Evolutionary conservation across 2,797 vertebrate genomes (phyloP).

Genomic region (Catharus ustulatus): DNA sequence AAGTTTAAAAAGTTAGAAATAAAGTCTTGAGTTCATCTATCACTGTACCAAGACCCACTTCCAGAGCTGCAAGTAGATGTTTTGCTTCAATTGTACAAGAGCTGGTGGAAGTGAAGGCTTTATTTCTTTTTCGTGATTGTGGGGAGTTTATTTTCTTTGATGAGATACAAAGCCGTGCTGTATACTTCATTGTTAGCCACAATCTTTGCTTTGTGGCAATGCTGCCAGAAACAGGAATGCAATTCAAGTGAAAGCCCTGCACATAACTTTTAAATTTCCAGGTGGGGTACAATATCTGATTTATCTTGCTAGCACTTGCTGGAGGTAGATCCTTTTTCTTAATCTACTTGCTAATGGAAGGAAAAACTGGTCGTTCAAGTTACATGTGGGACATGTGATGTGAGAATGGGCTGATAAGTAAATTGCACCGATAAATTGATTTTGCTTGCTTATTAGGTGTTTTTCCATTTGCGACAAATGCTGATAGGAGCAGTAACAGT

Average conservation of each 20-base stretch:
- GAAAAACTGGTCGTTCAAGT: slow-evolving; percentile 41
- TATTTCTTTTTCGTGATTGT: background rate
- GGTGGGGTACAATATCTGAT: background rate
- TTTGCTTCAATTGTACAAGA: background rate
- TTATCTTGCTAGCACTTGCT: background rate
- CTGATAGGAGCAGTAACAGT: background rate
- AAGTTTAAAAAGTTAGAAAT: background rate
- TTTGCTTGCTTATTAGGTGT: background rate
- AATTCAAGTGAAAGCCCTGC: background rate
- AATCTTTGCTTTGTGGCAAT: background rate
- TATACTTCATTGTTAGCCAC: background rate
- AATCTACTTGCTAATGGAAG: background rate
- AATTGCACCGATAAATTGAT: background rate
- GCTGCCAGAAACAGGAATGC: background rate
- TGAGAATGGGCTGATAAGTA: slow-evolving; percentile 43
- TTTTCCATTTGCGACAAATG: background rate
- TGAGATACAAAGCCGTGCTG: background rate
- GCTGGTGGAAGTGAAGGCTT: background rate
- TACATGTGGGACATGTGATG: background rate
- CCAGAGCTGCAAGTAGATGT: background rate
- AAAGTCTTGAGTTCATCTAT: background rate
- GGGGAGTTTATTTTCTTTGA: background rate
- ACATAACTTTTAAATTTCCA: background rate
- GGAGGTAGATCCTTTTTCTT: slow-evolving; percentile 24
- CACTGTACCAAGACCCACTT: background rate